Conservation (phyloP, 2,113 vertebrate species). For the Clarias macrocephalus region DNA sequence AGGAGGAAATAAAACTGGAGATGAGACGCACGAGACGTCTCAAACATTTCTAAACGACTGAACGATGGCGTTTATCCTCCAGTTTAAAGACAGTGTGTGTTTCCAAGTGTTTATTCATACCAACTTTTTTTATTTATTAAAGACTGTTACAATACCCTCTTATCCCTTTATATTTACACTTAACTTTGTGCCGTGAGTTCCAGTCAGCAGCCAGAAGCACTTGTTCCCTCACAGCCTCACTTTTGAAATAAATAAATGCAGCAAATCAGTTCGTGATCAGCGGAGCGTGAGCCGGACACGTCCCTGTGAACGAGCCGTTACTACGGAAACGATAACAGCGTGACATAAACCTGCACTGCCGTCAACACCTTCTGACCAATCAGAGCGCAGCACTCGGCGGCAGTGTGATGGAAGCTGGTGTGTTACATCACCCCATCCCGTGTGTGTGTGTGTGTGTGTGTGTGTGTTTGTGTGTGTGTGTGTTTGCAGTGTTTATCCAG, state of each 20-base stretch:
- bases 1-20: neutral
- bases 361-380: neutral
- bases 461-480: neutral
- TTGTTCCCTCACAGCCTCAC: neutral
- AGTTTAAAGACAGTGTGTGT: neutral
- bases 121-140: neutral
- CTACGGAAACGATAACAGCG: neutral
- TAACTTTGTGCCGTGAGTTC: neutral
- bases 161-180: neutral
- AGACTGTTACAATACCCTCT: neutral
- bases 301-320: neutral
- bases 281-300: neutral
- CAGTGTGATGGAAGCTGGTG: neutral
- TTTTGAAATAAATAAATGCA: too few species aligned
- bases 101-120: neutral
- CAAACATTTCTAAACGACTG: neutral
- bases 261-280: neutral
- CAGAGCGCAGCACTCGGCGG: neutral
- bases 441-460: neutral
- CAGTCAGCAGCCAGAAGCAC: neutral
- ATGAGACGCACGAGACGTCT: neutral
- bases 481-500: neutral
- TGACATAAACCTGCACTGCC: neutral
- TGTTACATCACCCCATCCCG: neutral
- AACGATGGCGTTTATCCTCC: neutral